A percentile compares a stretch with the other conserved stretches of the same genome.
These are phyloP conservation scores for Leucoraja ocellata DNA, from an alignment of 2,797 vertebrate genomes.

Conservation along the genomic window DNA sequence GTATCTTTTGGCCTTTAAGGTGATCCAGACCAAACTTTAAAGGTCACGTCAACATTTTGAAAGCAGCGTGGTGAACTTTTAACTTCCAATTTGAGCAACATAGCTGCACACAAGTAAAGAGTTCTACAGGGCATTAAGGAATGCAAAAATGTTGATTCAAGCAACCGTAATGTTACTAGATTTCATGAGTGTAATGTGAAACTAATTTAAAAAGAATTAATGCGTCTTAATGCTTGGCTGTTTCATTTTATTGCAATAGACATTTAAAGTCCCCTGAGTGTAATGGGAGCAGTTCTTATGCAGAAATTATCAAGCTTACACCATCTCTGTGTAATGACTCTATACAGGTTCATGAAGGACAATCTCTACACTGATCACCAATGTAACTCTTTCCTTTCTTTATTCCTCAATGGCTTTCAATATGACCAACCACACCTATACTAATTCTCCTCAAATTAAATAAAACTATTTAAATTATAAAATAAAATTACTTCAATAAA, in stretches of 20 bases:
- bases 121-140: background rate
- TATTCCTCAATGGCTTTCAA: background rate
- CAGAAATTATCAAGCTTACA: background rate
- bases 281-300: background rate
- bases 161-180: background rate
- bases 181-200: background rate
- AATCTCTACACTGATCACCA: background rate
- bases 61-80: background rate
- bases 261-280: background rate
- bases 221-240: background rate
- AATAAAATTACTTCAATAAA: too few relatives aligned
- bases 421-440: background rate
- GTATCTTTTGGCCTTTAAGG: background rate
- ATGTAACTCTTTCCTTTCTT: background rate
- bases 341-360: background rate
- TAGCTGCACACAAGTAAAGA: background rate
- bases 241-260: background rate
- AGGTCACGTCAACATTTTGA: constrained; percentile 19
- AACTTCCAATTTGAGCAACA: background rate
- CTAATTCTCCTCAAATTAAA: background rate
- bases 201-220: background rate
- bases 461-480: too few relatives aligned
- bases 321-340: too few relatives aligned
- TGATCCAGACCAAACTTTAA: background rate
- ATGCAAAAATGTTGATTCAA: background rate